Evolutionary conservation across 2,113 vertebrate species (phyloP).

Genomic region (Trichomycterus rosablanca): DNA sequence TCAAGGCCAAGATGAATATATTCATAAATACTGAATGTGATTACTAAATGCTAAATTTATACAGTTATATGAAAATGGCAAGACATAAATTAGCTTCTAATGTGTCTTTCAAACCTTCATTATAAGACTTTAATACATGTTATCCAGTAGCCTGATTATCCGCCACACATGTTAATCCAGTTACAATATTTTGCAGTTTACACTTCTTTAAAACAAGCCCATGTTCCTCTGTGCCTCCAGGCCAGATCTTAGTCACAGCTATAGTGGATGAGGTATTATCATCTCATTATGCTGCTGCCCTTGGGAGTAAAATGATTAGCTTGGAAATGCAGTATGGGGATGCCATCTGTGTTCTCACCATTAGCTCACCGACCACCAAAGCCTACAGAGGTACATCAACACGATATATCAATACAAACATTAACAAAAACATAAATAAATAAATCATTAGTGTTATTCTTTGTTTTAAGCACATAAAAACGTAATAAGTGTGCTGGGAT

Average conservation of each 20-base stretch:
- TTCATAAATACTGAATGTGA: too few relatives aligned
- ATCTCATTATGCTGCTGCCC: conserved; percentile 36
- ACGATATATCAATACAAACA: background rate
- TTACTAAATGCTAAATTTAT: too few relatives aligned
- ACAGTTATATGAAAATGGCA: too few relatives aligned
- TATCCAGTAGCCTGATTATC: too few relatives aligned
- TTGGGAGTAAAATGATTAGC: conserved; percentile 24
- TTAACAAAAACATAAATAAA: too few relatives aligned
- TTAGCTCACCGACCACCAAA: background rate
- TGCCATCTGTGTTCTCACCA: conserved; percentile 35
- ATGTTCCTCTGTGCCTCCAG: background rate
- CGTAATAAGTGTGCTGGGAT: background rate
- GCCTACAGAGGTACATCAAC: background rate
- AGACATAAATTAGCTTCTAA: too few relatives aligned
- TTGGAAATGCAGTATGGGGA: conserved; percentile 26
- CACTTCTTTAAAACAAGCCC: background rate
- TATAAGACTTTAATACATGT: too few relatives aligned
- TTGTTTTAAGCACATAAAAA: background rate
- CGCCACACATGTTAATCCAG: too few relatives aligned
- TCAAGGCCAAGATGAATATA: too few relatives aligned
- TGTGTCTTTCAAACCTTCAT: too few relatives aligned
- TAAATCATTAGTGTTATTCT: too few relatives aligned
- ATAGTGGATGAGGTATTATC: conserved; percentile 4
- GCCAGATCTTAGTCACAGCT: conserved; percentile 28
- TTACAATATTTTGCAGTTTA: too few relatives aligned